Conservation (phyloP, 2,888 invertebrate genomes). For the Lochmaea capreae region DNA sequence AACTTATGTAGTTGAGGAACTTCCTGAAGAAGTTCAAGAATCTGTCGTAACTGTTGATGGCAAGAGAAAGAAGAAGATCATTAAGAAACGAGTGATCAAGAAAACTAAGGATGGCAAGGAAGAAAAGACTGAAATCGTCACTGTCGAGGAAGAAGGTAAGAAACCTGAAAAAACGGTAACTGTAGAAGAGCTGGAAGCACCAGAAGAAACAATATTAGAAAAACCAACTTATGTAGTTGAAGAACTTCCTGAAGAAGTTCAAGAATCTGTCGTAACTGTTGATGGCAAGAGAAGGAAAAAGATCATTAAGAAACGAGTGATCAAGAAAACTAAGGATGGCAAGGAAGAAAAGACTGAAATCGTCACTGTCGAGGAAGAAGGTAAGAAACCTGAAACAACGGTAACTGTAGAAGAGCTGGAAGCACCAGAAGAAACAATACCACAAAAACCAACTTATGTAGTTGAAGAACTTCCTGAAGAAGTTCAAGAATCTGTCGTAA, state of each 20-base stretch:
- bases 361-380: conserved; percentile 59
- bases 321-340: conserved; percentile 62
- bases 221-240: conserved; percentile 55
- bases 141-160: conserved; percentile 60
- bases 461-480: conserved; percentile 54
- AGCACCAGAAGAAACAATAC: conserved; percentile 51
- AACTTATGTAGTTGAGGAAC: conserved; percentile 46
- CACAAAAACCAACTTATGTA: conserved; percentile 37
- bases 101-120: conserved; percentile 53
- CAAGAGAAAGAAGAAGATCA: conserved; percentile 53
- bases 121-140: conserved; percentile 56
- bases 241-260: conserved; percentile 53
- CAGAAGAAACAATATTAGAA: conserved; percentile 50
- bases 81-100: conserved; percentile 58
- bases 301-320: conserved; percentile 61
- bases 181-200: conserved; percentile 51
- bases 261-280: conserved; percentile 41
- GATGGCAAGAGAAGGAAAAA: conserved; percentile 54
- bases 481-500: conserved; percentile 43
- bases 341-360: conserved; percentile 60
- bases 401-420: conserved; percentile 52
- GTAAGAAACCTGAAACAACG: conserved; percentile 54
- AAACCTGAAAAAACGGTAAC: conserved; percentile 55
- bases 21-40: conserved; percentile 52
- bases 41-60: conserved; percentile 50